Base-by-base conservation (phyloP, 2,113 vertebrate species). In the Accipiter virgatus region DNA sequence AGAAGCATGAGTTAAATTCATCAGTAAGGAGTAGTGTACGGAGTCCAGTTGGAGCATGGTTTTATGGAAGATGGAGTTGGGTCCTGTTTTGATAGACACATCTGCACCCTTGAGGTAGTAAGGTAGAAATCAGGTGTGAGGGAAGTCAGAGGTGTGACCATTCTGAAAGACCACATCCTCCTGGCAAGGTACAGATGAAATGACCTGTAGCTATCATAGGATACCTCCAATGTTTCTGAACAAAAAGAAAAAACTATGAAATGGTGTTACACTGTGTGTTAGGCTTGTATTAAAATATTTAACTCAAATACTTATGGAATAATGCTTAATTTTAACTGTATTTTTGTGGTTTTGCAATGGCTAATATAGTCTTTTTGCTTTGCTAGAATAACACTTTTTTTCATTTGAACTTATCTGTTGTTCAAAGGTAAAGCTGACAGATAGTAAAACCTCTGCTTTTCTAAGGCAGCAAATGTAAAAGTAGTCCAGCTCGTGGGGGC, bases 401-500 rank as follows among this genome's bases (percentile, higher is more conserved):
- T 81, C 47, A 18, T 81, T 66, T 68, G 53, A 38, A 58, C 12
- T 74, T 62, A 10, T 38, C 42, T 68, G 36, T 61, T 55, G 38
- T 45, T 90, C 47, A 45, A 45, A 79, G 34, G 25, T 42, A 53
- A 78, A 79, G 6, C 27, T 80, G n/a, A 10, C 9, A 13, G 23
- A 18, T 4, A 31, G 17, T n/a, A 38, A 83, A 86, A 50, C 8
- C 27, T 61, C 36, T 81, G 21, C 27, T 74, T 81, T 93, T 38
- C 77, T 81, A 34, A 67, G 32, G 53, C 26, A 68, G n/a, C 15
- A 63, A 78, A 59, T 32, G 11, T 42, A 63, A 52, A 83, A 87
- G 25, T 61, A 77, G 25, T 27, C 36, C 48, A 52, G 36, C 31
- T 59, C 0, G 0, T 52, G 25, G 34, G 36, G 29, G 10, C 25